Base-by-base conservation (phyloP, 2,888 invertebrate genomes). In the Ennomos erosarius region DNA sequence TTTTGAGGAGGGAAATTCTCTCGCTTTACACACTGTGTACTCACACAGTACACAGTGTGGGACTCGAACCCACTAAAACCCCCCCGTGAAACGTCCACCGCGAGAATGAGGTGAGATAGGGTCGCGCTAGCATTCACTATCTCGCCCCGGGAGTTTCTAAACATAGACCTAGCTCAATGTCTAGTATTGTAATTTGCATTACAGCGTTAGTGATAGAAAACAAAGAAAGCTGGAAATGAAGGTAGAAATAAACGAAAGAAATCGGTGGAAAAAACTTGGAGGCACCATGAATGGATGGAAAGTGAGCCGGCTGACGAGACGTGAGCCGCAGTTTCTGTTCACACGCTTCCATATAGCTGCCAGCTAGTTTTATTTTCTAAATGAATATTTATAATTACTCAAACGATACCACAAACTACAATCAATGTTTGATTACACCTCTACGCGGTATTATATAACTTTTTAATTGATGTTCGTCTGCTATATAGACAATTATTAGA, bases 241-340 rank as follows among this genome's bases (percentile, higher is more conserved):
- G 78, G 78, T 81, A 81, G 81, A 85, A 78, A 84, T 83, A 80
- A 77, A 75, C 70, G 79, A 86, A 89, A 88, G 90, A 91, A 91
- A 91, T 88, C 87, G 81, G 73, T 81, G 77, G 82, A 87, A 91
- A 89, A 86, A 92, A 90, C 78, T 85, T 84, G 87, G 81, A 85
- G 78, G n/a, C 78, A 76, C 90, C 89, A 84, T 90, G 90, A 92
- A 91, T 91, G 91, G 90, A 78, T 89, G 90, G 91, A 90, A 91
- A 92, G 91, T 88, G 84, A 88, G 85, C 80, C 82, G 82, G 71
- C 81, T 74, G 80, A 79, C 85, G 79, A 85, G 83, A 81, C 79
- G 68, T 64, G 64, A 59, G 73, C 73, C 69, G 82, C 68, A 79
- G 79, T 87, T 89, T 90, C 87, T 85, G 88, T 90, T 91, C 91